Percentiles rank a stretch among this genome's conserved stretches.
Evolutionary conservation across 2,797 vertebrate genomes (phyloP).

Genomic region (Typhlichthys eigenmanni): DNA sequence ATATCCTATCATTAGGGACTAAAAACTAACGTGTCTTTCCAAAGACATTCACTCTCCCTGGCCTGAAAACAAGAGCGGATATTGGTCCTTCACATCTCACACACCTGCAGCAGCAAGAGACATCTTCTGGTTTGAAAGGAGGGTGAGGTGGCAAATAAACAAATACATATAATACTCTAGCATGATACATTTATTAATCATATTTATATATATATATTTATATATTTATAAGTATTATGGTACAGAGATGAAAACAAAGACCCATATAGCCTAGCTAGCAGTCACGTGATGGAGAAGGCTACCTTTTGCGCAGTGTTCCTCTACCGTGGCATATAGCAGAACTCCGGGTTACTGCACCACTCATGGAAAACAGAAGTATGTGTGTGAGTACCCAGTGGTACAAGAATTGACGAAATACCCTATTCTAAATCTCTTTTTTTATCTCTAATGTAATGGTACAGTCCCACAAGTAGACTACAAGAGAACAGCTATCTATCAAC

Average conservation of each 20-base stretch:
- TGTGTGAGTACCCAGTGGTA: conserved; percentile 3
- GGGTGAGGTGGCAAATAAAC: conserved; percentile 26
- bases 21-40: conserved; percentile 48
- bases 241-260: conserved; percentile 46
- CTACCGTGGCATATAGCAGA: background rate
- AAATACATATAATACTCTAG: conserved; percentile 75
- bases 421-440: no score
- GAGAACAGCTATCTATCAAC: conserved; percentile 38
- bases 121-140: conserved; percentile 36
- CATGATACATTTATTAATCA: conserved; percentile 62
- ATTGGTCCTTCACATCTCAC: conserved; percentile 38
- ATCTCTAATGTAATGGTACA: conserved; percentile 13
- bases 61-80: conserved; percentile 52
- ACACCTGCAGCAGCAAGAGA: conserved; percentile 24
- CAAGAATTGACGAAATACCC: background rate
- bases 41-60: conserved; percentile 69
- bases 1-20: conserved; percentile 58
- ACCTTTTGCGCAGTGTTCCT: background rate
- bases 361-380: background rate
- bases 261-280: conserved; percentile 13
- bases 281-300: conserved; percentile 1
- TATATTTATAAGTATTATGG: conserved; percentile 73
- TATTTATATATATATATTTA: conserved; percentile 53
- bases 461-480: conserved; percentile 43
- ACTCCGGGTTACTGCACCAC: background rate